phyloP scores from a whole-genome alignment of 1,140 invertebrate species.

The Caerostris extrusa region DNA sequence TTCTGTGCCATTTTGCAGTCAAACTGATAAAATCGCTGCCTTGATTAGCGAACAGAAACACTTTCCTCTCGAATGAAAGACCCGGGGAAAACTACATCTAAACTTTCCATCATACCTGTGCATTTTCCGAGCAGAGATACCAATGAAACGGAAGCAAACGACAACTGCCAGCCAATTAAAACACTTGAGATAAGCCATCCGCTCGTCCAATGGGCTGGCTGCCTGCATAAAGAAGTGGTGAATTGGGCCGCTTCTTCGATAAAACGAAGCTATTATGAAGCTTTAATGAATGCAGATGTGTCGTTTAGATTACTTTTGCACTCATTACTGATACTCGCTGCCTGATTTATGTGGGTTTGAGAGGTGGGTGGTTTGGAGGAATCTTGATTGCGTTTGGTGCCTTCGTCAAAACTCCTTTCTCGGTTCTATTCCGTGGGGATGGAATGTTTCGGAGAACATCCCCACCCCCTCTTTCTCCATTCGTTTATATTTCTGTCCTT shows the following conservation, averaged over 20 bases:
- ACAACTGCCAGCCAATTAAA: constrained; percentile 73
- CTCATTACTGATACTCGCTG: constrained; percentile 49
- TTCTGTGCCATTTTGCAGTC: not conserved
- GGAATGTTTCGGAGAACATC: not conserved
- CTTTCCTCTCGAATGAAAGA: not conserved
- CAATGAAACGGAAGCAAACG: constrained; percentile 61
- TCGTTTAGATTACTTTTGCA: constrained; percentile 65
- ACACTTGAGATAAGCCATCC: constrained; percentile 66
- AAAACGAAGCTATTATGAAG: constrained; percentile 69
- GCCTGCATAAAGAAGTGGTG: constrained; percentile 71
- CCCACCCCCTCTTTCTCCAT: not conserved
- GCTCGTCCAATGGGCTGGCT: constrained; percentile 52
- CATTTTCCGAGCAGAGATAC: no score
- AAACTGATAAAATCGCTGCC: constrained; percentile 10
- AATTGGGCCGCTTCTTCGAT: constrained; percentile 72
- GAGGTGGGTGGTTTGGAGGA: constrained; percentile 12
- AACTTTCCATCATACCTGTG: constrained; percentile 38
- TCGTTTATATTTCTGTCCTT: constrained; percentile 15
- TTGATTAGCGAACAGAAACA: not conserved
- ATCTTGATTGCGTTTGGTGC: constrained; percentile 43
- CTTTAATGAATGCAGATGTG: constrained; percentile 74
- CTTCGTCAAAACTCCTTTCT: constrained; percentile 42
- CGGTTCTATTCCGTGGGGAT: not conserved
- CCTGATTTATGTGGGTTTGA: constrained; percentile 72
- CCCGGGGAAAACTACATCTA: not conserved